Conservation (phyloP, 2,797 vertebrate species). For the Notolepis coatsorum region DNA sequence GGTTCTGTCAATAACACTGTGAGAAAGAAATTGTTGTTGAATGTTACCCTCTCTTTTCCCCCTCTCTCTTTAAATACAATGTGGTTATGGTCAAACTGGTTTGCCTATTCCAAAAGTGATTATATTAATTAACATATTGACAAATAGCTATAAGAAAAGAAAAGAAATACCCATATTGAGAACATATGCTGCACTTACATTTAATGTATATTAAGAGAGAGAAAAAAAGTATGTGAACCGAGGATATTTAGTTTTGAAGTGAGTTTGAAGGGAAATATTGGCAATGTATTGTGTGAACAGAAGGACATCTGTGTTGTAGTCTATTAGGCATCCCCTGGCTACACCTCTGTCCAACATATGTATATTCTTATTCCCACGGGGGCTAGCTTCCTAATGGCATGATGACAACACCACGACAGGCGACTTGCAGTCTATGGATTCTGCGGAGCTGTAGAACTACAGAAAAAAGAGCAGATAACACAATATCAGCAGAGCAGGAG, state of each 20-base stretch:
- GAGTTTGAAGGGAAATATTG: constrained; percentile 40
- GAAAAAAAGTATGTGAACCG: not conserved
- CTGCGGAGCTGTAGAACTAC: no score
- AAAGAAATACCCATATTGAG: not conserved
- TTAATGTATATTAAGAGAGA: not conserved
- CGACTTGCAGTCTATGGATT: no score
- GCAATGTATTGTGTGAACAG: constrained; percentile 26
- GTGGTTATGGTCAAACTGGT: no score
- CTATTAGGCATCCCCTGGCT: constrained; percentile 41
- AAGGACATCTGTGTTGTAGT: constrained; percentile 47
- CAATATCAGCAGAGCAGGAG: not conserved
- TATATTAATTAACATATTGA: no score
- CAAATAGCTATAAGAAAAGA: not conserved
- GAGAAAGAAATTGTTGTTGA: no score
- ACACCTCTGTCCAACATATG: constrained; percentile 61
- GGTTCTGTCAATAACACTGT: no score
- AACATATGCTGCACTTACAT: not conserved
- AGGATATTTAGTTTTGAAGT: constrained; percentile 6
- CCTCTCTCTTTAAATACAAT: no score
- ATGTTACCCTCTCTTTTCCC: no score
- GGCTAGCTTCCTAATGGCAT: constrained; percentile 6
- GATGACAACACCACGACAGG: not conserved
- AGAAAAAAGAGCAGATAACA: not conserved
- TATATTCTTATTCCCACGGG: constrained; percentile 36
- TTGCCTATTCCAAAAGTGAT: no score